Evolutionary conservation across 2,888 invertebrate genomes (phyloP).

Genomic region (Urechis unicinctus): DNA sequence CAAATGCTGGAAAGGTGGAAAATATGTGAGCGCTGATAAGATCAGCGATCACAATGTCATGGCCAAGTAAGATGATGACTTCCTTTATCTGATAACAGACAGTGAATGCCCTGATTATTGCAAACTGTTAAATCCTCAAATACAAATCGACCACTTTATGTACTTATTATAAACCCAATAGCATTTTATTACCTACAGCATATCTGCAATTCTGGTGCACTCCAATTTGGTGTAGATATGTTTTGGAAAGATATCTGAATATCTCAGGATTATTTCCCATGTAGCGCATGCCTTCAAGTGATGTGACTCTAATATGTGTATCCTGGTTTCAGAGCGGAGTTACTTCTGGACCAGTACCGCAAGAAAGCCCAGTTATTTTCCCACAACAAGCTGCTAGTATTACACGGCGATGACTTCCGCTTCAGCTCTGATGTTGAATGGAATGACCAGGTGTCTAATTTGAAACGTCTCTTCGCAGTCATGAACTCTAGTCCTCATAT

Average conservation of each 20-base stretch:
- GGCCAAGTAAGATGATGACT: not conserved
- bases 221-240: not conserved
- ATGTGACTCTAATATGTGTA: not conserved
- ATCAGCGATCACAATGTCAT: constrained; percentile 14
- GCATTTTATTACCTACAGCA: too few relatives aligned
- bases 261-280: too few relatives aligned
- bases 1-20: constrained; percentile 19
- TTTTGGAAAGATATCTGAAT: constrained; percentile 1
- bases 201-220: too few relatives aligned
- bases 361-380: constrained; percentile 79
- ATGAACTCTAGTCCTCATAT: constrained; percentile 70
- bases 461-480: constrained; percentile 76
- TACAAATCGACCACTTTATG: not conserved
- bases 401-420: constrained; percentile 88
- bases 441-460: constrained; percentile 85
- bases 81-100: too few relatives aligned
- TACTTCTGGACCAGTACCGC: constrained; percentile 80
- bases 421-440: constrained; percentile 81
- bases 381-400: constrained; percentile 84
- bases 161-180: not conserved
- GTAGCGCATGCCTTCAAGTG: too few relatives aligned
- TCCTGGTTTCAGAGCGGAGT: constrained; percentile 33
- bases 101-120: too few relatives aligned
- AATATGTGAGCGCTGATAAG: constrained; percentile 10
- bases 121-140: too few relatives aligned